Evolutionary conservation across 2,888 invertebrate genomes (phyloP).

Genomic region (Mycalesis mineus): DNA sequence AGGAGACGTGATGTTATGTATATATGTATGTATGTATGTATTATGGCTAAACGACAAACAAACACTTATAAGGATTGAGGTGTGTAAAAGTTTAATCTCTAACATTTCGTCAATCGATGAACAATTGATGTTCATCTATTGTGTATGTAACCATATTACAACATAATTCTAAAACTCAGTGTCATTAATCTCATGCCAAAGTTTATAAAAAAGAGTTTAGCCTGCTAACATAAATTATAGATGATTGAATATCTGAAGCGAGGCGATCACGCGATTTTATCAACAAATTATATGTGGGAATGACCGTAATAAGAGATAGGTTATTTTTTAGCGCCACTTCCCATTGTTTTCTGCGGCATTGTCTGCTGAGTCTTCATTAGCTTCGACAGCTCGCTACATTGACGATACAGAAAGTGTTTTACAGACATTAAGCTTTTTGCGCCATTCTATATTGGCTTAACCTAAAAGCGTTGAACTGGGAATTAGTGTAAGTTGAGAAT

Average conservation of each 20-base stretch:
- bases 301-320: conserved; percentile 37
- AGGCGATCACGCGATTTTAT: conserved; percentile 46
- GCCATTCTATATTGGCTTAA: conserved; percentile 8
- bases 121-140: no score
- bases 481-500: background rate
- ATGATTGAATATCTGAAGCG: conserved; percentile 44
- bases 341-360: conserved; percentile 34
- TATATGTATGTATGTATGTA: no score
- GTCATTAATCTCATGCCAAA: background rate
- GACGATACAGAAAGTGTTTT: conserved; percentile 24
- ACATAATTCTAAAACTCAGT: no score
- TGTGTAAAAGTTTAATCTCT: no score
- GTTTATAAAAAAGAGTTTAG: conserved; percentile 14
- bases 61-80: no score
- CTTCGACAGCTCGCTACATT: conserved; percentile 24
- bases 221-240: conserved; percentile 34
- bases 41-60: no score
- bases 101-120: no score
- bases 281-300: conserved; percentile 53
- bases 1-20: no score
- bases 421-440: conserved; percentile 13
- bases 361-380: conserved; percentile 29
- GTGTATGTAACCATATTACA: no score
- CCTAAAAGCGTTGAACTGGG: conserved; percentile 9
- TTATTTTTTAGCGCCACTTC: conserved; percentile 35